A percentile compares a stretch with the other conserved stretches of the same genome.
Conservation (phyloP, 2,888 invertebrate species). For the Halictus ligatus region DNA sequence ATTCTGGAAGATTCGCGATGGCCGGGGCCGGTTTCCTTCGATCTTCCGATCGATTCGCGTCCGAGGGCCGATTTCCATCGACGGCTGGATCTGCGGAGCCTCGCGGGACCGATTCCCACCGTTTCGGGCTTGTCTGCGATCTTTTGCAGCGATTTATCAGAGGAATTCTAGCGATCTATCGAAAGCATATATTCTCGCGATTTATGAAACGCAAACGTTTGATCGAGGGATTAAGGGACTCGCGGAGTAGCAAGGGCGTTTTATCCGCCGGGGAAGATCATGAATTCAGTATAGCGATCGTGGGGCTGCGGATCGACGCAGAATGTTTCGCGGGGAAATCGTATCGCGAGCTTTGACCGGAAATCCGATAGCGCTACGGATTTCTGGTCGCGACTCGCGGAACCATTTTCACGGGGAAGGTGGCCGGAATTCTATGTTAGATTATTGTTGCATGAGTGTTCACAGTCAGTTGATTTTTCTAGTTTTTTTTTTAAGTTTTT, state of each 20-base stretch:
- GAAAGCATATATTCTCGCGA: neutral
- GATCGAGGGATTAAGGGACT: neutral
- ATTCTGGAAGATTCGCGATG: neutral
- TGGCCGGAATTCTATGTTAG: neutral
- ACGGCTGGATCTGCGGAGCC: neutral
- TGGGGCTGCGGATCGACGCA: neutral
- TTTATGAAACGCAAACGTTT: neutral
- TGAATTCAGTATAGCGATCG: neutral
- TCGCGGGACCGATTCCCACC: neutral
- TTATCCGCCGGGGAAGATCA: neutral
- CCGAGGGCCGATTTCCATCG: neutral
- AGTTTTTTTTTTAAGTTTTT: neutral
- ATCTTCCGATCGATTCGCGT: constrained; percentile 18
- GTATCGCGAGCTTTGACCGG: constrained; percentile 2
- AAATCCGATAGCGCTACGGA: constrained; percentile 22
- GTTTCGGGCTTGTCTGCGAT: neutral
- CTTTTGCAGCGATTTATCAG: neutral
- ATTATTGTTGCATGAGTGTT: neutral
- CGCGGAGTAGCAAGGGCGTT: neutral
- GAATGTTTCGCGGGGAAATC: neutral
- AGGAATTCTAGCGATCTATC: neutral
- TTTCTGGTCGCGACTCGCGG: constrained; percentile 2
- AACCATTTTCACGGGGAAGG: neutral
- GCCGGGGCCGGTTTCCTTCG: neutral
- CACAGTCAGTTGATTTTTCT: neutral